These are phyloP conservation scores for Zootermopsis nevadensis DNA, from an alignment of 2,888 invertebrate genomes.

Conservation along the genomic window DNA sequence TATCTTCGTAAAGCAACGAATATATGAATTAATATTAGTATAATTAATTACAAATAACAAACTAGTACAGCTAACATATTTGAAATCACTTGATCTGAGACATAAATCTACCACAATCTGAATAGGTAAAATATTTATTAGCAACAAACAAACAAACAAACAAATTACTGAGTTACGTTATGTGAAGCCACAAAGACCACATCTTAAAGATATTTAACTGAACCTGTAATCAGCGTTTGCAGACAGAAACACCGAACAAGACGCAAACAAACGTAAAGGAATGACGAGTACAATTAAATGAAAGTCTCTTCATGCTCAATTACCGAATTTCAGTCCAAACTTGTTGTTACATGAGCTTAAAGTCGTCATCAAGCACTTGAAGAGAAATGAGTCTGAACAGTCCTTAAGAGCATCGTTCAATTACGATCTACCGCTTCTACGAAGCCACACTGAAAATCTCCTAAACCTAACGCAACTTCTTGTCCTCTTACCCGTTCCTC, in stretches of 20 bases:
- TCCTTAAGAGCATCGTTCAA: background rate
- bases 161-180: too few relatives aligned
- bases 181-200: too few relatives aligned
- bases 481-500: background rate
- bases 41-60: too few relatives aligned
- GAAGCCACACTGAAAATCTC: background rate
- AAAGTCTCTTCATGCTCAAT: background rate
- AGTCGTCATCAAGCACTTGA: background rate
- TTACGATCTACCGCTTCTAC: background rate
- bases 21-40: too few relatives aligned
- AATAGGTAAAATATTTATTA: too few relatives aligned
- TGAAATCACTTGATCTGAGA: too few relatives aligned
- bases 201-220: too few relatives aligned
- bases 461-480: background rate
- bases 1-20: too few relatives aligned
- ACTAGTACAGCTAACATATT: too few relatives aligned
- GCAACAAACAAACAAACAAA: too few relatives aligned
- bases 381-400: background rate
- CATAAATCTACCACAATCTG: too few relatives aligned
- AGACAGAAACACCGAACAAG: background rate
- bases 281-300: background rate
- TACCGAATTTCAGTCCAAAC: background rate
- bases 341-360: background rate
- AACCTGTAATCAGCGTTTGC: too few relatives aligned
- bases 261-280: background rate